phyloP scores from a whole-genome alignment of 1,140 invertebrate species.

The Eupeodes corollae region DNA sequence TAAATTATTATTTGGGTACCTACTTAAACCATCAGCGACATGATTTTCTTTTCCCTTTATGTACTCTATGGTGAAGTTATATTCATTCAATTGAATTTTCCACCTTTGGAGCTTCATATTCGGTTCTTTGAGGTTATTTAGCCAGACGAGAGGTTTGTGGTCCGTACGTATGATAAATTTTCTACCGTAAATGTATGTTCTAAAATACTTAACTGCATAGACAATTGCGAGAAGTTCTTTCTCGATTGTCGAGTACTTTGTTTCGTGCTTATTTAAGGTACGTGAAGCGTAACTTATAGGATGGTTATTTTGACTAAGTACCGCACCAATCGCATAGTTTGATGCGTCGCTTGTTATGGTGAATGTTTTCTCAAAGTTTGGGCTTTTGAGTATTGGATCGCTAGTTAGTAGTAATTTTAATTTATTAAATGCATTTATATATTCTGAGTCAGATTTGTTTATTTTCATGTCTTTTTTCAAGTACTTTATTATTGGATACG shows the following conservation, averaged over 20 bases:
- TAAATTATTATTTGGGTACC: background rate
- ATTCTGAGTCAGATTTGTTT: conserved; percentile 10
- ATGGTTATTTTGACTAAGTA: conserved; percentile 11
- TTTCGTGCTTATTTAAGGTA: conserved; percentile 20
- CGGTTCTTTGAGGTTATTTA: conserved; percentile 38
- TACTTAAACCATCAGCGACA: conserved; percentile 17
- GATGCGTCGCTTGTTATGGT: conserved; percentile 12
- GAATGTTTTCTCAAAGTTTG: conserved; percentile 18
- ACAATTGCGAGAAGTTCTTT: conserved; percentile 27
- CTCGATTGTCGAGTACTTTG: conserved; percentile 21
- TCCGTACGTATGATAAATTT: conserved; percentile 42
- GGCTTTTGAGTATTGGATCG: conserved; percentile 26
- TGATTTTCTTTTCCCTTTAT: conserved; percentile 20
- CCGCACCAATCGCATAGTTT: conserved; percentile 11
- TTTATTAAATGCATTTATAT: conserved; percentile 15
- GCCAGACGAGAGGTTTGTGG: conserved; percentile 40
- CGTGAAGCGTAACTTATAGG: conserved; percentile 14
- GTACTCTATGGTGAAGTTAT: conserved; percentile 27
- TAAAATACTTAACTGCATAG: conserved; percentile 37
- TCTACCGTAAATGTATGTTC: conserved; percentile 38
- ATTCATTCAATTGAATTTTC: conserved; percentile 26
- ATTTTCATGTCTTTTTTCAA: background rate
- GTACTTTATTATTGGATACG: too few species aligned
- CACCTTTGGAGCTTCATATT: conserved; percentile 20
- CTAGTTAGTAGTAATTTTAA: conserved; percentile 14